Percentiles rank a stretch among this genome's conserved stretches.
These are phyloP conservation scores for Phytoseiulus persimilis DNA, from an alignment of 2,888 invertebrate genomes.

Conservation along the genomic window DNA sequence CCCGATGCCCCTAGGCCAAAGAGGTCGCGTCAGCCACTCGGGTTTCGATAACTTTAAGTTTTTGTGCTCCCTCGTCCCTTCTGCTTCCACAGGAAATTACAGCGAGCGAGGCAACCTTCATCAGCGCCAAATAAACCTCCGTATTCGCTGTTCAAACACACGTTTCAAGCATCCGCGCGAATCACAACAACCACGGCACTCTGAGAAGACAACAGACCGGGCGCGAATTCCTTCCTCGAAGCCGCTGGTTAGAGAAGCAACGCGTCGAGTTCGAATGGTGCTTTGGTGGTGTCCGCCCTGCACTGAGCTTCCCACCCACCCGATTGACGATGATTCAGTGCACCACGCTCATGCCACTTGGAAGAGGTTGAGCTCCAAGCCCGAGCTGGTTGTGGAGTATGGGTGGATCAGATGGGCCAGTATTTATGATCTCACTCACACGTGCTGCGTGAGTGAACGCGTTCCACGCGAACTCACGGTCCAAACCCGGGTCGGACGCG, in stretches of 20 bases:
- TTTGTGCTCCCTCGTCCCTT: not conserved
- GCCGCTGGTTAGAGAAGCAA: not conserved
- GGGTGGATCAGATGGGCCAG: not conserved
- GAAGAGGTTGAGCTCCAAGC: not conserved
- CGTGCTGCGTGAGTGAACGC: too few species aligned
- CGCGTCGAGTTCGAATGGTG: not conserved
- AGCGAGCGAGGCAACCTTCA: not conserved
- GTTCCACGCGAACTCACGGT: too few species aligned
- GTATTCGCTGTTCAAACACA: not conserved
- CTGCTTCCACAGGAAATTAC: not conserved
- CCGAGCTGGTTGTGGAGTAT: not conserved
- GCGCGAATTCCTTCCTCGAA: not conserved
- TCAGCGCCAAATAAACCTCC: not conserved
- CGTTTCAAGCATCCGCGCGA: not conserved
- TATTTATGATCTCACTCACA: not conserved
- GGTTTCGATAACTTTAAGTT: not conserved
- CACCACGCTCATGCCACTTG: not conserved
- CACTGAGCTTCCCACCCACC: not conserved
- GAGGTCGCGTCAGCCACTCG: slow-evolving; percentile 5
- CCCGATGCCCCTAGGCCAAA: not conserved
- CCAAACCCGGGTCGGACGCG: too few species aligned
- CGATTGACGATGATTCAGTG: not conserved
- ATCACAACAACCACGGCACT: not conserved
- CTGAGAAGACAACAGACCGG: not conserved
- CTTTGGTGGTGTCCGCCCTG: not conserved